Evolutionary conservation across 2,113 vertebrate species (phyloP).

Genomic region (Barbus barbus): DNA sequence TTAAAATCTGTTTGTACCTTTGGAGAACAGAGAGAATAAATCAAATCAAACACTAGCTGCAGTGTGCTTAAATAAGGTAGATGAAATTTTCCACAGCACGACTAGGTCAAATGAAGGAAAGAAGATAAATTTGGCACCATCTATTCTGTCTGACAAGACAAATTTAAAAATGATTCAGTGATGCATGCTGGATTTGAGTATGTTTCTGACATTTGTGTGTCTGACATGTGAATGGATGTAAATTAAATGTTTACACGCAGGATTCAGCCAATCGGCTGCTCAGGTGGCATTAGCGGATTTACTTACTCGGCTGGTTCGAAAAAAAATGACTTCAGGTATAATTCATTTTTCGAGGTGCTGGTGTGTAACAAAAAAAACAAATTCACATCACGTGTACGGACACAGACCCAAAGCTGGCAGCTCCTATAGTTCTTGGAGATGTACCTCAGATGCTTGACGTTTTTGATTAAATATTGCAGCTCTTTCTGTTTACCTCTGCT

Average conservation of each 20-base stretch:
- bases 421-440: conserved; percentile 7
- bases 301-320: neutral
- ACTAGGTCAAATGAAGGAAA: conserved; percentile 23
- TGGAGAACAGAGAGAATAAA: conserved; percentile 12
- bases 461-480: conserved; percentile 25
- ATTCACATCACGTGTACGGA: neutral
- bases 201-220: neutral
- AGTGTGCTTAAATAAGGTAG: conserved; percentile 3
- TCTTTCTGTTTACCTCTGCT: conserved; percentile 29
- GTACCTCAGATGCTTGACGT: neutral
- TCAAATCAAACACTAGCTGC: conserved; percentile 6
- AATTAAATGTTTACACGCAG: neutral
- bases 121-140: conserved; percentile 3
- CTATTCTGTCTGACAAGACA: neutral
- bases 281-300: conserved; percentile 11
- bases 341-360: conserved; percentile 14
- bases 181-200: conserved; percentile 12
- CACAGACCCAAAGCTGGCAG: neutral
- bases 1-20: neutral
- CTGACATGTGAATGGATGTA: neutral
- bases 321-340: neutral
- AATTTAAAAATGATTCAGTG: neutral
- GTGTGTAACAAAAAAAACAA: neutral
- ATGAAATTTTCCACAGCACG: neutral
- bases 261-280: conserved; percentile 6